These are phyloP conservation scores for Andrena bicolor DNA, from an alignment of 2,888 invertebrate genomes.

Conservation along the genomic window DNA sequence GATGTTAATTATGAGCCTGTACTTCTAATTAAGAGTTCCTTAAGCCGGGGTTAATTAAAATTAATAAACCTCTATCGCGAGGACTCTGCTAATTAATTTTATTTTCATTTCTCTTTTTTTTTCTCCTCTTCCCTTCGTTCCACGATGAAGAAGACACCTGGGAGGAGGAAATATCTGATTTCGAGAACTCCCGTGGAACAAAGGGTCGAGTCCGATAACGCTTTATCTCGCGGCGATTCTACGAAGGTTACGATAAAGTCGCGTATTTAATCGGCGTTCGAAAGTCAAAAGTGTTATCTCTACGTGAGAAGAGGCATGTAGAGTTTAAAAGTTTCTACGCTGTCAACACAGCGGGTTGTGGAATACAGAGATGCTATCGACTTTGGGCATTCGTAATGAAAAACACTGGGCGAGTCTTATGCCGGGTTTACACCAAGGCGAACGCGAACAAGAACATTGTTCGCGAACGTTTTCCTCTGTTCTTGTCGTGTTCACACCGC, in stretches of 20 bases:
- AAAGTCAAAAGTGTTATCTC: slow-evolving; percentile 56
- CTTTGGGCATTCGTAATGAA: background rate
- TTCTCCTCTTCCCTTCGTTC: background rate
- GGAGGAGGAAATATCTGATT: background rate
- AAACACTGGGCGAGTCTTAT: background rate
- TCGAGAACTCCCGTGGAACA: background rate
- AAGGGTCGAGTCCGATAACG: slow-evolving; percentile 33
- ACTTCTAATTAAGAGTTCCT: slow-evolving; percentile 54
- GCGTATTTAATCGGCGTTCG: slow-evolving; percentile 12
- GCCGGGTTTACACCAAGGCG: too few relatives aligned
- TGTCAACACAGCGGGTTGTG: background rate
- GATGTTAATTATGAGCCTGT: slow-evolving; percentile 40
- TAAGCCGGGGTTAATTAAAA: slow-evolving; percentile 54
- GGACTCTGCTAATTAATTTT: slow-evolving; percentile 50
- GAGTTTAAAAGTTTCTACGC: background rate
- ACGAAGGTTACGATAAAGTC: slow-evolving; percentile 30
- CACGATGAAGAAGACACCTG: background rate
- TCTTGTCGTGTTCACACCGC: too few relatives aligned
- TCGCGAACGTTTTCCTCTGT: too few relatives aligned
- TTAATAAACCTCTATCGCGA: slow-evolving; percentile 54
- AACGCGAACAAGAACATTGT: too few relatives aligned
- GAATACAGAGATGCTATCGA: slow-evolving; percentile 12
- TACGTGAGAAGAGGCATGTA: slow-evolving; percentile 63
- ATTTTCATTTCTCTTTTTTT: slow-evolving; percentile 13
- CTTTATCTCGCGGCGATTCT: slow-evolving; percentile 11